These are phyloP conservation scores for Protophormia terraenovae DNA, from an alignment of 2,888 invertebrate species.

Conservation along the genomic window DNA sequence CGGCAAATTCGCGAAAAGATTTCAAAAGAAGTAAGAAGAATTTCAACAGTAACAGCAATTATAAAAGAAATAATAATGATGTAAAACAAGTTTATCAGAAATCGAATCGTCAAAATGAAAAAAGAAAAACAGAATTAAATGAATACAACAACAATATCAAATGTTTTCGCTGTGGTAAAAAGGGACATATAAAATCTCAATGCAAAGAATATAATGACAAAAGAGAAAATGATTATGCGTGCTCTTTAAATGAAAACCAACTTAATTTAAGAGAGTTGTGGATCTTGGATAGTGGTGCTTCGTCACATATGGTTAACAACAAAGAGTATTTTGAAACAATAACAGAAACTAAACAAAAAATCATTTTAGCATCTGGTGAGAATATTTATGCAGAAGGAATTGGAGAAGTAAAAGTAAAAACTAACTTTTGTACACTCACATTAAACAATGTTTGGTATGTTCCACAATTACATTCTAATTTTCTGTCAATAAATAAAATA, in stretches of 20 bases:
- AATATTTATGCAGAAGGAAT: conserved; percentile 42
- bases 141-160: conserved; percentile 12
- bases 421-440: conserved; percentile 21
- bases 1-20: too few species aligned
- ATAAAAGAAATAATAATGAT: too few species aligned
- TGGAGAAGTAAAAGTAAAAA: conserved; percentile 45
- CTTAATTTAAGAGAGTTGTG: conserved; percentile 8
- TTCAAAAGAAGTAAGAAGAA: too few species aligned
- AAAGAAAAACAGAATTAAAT: too few species aligned
- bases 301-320: conserved; percentile 49
- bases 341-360: conserved; percentile 23
- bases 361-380: conserved; percentile 50
- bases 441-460: conserved; percentile 51
- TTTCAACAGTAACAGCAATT: too few species aligned
- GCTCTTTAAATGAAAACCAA: too few species aligned
- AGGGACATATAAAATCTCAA: neutral
- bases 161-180: conserved; percentile 17
- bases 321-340: conserved; percentile 27
- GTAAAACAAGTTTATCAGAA: too few species aligned
- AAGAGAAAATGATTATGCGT: too few species aligned
- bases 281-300: too few species aligned
- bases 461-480: conserved; percentile 49
- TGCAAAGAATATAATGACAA: too few species aligned
- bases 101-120: too few species aligned
- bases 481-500: conserved; percentile 44